These are phyloP conservation scores for Abrostola triplasia DNA, from an alignment of 2,888 invertebrate species.

Conservation along the genomic window DNA sequence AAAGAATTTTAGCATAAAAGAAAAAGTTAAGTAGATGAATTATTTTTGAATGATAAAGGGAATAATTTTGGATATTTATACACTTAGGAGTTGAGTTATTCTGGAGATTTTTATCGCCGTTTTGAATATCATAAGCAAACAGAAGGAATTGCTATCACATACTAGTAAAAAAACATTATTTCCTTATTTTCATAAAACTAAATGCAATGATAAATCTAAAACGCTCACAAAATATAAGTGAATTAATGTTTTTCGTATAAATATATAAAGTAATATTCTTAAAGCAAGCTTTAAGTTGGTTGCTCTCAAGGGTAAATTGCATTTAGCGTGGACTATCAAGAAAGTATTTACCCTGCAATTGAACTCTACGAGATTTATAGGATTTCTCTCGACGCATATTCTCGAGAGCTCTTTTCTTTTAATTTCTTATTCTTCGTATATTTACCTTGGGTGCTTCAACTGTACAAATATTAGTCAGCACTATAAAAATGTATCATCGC, in stretches of 20 bases:
- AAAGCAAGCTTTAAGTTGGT: conserved; percentile 50
- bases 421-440: conserved; percentile 56
- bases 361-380: conserved; percentile 73
- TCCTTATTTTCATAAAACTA: background rate
- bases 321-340: conserved; percentile 70
- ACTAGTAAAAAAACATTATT: background rate
- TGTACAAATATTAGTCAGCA: conserved; percentile 39
- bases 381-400: conserved; percentile 65
- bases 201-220: background rate
- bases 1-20: conserved; percentile 88
- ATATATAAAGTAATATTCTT: conserved; percentile 44
- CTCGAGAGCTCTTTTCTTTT: conserved; percentile 52
- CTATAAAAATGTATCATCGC: conserved; percentile 28
- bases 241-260: conserved; percentile 8
- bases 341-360: conserved; percentile 74
- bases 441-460: conserved; percentile 42
- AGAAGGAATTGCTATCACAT: conserved; percentile 24
- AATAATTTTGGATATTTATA: conserved; percentile 85
- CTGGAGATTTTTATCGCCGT: conserved; percentile 59
- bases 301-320: conserved; percentile 66
- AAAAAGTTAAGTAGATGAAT: conserved; percentile 88
- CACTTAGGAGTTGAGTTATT: conserved; percentile 72
- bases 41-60: conserved; percentile 87
- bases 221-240: too few species aligned
- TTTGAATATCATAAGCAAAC: conserved; percentile 38